Conservation (phyloP, 2,888 invertebrate genomes). For the Apamea sordens region DNA sequence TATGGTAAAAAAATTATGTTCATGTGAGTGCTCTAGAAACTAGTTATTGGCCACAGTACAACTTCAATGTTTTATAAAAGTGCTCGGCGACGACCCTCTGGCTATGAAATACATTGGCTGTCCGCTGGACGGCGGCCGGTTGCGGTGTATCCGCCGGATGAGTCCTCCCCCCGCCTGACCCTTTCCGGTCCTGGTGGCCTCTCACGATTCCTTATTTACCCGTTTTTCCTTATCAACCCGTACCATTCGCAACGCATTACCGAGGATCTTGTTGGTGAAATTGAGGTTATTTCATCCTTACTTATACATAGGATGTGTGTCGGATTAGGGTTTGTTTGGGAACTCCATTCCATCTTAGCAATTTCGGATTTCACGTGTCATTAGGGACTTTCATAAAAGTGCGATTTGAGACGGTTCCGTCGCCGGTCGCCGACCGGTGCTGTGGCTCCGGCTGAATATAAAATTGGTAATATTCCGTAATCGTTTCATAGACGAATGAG, state of each 20-base stretch:
- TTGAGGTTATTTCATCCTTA: conserved; percentile 79
- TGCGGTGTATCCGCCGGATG: conserved; percentile 81
- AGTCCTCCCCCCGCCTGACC: conserved; percentile 73
- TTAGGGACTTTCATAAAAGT: conserved; percentile 72
- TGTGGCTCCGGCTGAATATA: conserved; percentile 47
- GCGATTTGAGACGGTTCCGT: conserved; percentile 62
- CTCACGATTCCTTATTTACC: conserved; percentile 87
- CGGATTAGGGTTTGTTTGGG: conserved; percentile 77
- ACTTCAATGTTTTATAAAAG: conserved; percentile 78
- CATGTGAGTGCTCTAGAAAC: conserved; percentile 53
- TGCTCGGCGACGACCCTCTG: conserved; percentile 68
- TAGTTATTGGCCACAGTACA: conserved; percentile 66
- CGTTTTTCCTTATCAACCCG: conserved; percentile 88
- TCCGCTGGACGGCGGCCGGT: conserved; percentile 70
- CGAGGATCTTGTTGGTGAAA: conserved; percentile 81
- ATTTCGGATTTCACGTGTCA: conserved; percentile 75
- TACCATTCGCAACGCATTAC: conserved; percentile 87
- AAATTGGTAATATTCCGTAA: conserved; percentile 63
- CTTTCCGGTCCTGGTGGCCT: conserved; percentile 76
- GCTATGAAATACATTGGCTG: conserved; percentile 74
- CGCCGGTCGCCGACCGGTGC: conserved; percentile 31
- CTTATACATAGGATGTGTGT: conserved; percentile 71
- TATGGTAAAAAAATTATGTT: conserved; percentile 66
- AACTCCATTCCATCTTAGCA: conserved; percentile 75
- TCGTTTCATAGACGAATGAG: conserved; percentile 60